Evolutionary conservation across 2,113 vertebrate genomes (phyloP).

Genomic region (Dasyornis broadbenti): DNA sequence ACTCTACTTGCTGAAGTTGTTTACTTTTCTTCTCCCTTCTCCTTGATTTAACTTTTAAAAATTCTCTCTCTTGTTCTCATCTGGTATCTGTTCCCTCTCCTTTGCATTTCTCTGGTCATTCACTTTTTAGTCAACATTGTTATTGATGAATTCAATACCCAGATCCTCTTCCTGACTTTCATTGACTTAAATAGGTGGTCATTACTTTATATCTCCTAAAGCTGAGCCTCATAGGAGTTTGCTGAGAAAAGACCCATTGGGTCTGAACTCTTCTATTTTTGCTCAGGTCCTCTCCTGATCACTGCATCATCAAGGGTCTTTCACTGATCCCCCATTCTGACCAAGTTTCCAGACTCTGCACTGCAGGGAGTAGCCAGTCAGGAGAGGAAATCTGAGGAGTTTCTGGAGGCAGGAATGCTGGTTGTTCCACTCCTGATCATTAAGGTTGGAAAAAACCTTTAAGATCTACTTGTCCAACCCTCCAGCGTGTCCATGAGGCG

Average conservation of each 20-base stretch:
- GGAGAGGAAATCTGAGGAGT: neutral
- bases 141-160: neutral
- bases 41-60: neutral
- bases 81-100: neutral
- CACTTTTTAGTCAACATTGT: neutral
- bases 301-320: rapidly evolving
- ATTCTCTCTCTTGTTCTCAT: neutral
- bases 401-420: neutral
- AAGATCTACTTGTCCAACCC: neutral
- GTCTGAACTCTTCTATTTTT: neutral
- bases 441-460: neutral
- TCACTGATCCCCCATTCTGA: neutral
- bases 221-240: neutral
- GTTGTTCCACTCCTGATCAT: neutral
- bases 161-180: neutral
- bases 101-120: neutral
- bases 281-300: neutral
- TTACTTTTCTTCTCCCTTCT: neutral
- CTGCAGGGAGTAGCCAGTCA: neutral
- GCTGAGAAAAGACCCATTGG: neutral
- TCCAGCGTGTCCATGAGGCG: rapidly evolving
- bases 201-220: neutral
- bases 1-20: neutral
- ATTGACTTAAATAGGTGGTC: neutral
- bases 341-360: neutral